phyloP scores from a whole-genome alignment of 1,140 invertebrate species.

The Anastatus disparis region DNA sequence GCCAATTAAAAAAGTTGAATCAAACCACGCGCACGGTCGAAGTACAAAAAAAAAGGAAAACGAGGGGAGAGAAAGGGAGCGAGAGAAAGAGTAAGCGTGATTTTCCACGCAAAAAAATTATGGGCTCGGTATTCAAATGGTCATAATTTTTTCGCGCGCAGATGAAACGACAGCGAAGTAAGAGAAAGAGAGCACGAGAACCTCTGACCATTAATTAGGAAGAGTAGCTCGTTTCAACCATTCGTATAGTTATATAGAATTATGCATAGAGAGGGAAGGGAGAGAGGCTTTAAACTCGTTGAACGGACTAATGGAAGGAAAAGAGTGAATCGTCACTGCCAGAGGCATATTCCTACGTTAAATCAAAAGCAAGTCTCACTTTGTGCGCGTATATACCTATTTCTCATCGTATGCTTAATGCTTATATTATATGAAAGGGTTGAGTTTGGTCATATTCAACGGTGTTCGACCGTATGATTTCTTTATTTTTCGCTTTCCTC shows the following conservation, averaged over 20 bases:
- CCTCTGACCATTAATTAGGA: constrained; percentile 56
- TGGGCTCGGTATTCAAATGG: constrained; percentile 48
- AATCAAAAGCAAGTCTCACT: constrained; percentile 61
- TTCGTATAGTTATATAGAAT: neutral
- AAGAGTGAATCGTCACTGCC: constrained; percentile 59
- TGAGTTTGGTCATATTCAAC: no score
- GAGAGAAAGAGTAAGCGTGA: neutral
- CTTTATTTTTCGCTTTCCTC: no score
- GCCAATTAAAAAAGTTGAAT: no score
- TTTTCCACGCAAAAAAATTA: neutral
- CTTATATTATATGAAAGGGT: no score
- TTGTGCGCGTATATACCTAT: neutral
- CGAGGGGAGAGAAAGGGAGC: neutral
- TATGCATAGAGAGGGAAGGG: neutral
- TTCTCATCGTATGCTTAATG: constrained; percentile 4
- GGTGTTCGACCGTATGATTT: no score
- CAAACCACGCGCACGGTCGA: no score
- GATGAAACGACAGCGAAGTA: constrained; percentile 45
- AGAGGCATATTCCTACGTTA: constrained; percentile 60
- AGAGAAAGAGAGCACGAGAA: neutral
- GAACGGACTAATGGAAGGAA: constrained; percentile 15
- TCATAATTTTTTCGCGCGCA: constrained; percentile 52
- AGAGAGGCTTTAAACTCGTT: constrained; percentile 11
- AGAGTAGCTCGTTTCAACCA: constrained; percentile 34
- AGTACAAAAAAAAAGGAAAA: neutral